phyloP scores from a whole-genome alignment of 1,140 invertebrate species.

The Trichogramma pretiosum region DNA sequence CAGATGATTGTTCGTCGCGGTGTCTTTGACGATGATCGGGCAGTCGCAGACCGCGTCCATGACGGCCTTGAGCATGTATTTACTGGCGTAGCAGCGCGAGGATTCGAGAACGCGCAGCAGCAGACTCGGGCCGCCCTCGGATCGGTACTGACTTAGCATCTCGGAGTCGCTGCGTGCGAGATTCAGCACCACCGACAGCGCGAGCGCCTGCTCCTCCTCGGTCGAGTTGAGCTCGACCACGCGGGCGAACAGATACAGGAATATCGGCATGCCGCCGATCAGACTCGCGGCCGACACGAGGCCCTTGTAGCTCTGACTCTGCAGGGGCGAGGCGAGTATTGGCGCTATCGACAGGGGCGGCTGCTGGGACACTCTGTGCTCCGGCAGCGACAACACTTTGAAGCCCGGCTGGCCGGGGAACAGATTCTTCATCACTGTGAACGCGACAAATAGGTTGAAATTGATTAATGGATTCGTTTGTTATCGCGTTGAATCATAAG shows the following conservation, averaged over 20 bases:
- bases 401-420: conserved; percentile 45
- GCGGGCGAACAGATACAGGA: conserved; percentile 55
- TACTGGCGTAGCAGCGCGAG: conserved; percentile 42
- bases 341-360: conserved; percentile 40
- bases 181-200: conserved; percentile 48
- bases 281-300: conserved; percentile 47
- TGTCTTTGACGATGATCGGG: conserved; percentile 41
- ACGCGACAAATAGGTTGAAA: no score
- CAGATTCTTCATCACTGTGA: conserved; percentile 37
- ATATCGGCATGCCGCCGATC: conserved; percentile 51
- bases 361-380: conserved; percentile 43
- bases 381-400: conserved; percentile 38
- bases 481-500: neutral
- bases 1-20: conserved; percentile 33
- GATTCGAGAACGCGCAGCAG: conserved; percentile 49
- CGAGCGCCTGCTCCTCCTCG: conserved; percentile 50
- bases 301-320: conserved; percentile 44
- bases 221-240: conserved; percentile 52
- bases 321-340: conserved; percentile 34
- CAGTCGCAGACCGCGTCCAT: conserved; percentile 51
- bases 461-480: conserved; percentile 8
- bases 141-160: conserved; percentile 45
- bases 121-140: conserved; percentile 42
- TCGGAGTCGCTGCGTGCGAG: conserved; percentile 46
- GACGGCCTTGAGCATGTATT: conserved; percentile 50